Evolutionary conservation across 2,888 invertebrate genomes (phyloP), one percentile per base, ranked within the genome.

Genomic region (Theretra japonica): DNA sequence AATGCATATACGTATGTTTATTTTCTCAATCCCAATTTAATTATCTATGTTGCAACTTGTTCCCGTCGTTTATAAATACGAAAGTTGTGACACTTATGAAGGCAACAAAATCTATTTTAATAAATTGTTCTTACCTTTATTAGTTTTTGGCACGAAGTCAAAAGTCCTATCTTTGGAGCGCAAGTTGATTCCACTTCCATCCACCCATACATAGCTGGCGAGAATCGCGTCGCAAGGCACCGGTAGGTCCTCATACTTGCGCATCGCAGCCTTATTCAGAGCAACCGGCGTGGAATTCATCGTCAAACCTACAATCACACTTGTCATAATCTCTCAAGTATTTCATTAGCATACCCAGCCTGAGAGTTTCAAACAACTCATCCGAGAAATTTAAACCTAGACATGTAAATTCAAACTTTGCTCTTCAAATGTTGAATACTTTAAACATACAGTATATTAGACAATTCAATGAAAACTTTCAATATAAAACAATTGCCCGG

Each of bases 191-290:
- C 97, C 97, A 0, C 95, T 95, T 4, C 97, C 97, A 80, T 97
- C 97, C 73, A 97, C 95, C 97, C 97, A 97, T 0, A 97, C 93
- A 83, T 97, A 97, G 70, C 95, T 95, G 21, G 95, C 96, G 73
- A 96, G 95, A 8, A 96, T 88, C 11, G 94, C 89, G 68, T 95
- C 94, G 74, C 95, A 95, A 0, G 96, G 95, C 68, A 96, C 92
- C 72, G 95, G 95, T 41, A 96, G 88, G 74, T 95, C 94, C 80
- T 96, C 91, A 85, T 96, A 96, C 75, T 94, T 95, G 70, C 95
- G 92, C 89, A 95, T 91, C 2, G 94, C 84, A 25, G 90, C 90
- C 79, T 95, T 95, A 77, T 95, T 95, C 72, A 95, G 79, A 4
- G 87, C 82, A 41, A 88, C 75, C 56, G 88, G 92, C 74, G 85